phyloP scores from a whole-genome alignment of 37 sponge, comb jelly and placozoan genomes.

The Diacarnus erythraeanus region DNA sequence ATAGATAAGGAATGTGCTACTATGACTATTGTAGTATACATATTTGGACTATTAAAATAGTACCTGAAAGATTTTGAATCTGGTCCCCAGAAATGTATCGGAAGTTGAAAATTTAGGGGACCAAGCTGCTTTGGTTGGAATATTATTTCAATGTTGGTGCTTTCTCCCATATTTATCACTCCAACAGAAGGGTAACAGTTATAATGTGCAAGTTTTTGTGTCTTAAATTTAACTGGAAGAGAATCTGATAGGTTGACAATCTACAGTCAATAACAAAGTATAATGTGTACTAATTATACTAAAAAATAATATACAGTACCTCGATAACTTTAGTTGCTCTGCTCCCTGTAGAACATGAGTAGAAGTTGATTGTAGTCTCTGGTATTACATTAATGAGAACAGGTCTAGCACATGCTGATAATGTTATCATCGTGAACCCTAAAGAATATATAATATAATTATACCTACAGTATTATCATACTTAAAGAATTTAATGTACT shows the following conservation, averaged over 20 bases:
- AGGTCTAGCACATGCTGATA: slow-evolving; percentile 51
- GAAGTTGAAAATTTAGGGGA: slow-evolving; percentile 26
- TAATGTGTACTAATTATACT: neutral
- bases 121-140: slow-evolving; percentile 69
- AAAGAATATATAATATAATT: neutral
- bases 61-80: neutral
- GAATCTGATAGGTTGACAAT: slow-evolving; percentile 44
- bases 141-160: neutral
- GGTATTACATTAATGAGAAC: slow-evolving; percentile 31
- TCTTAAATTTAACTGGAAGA: slow-evolving; percentile 47
- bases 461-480: too few relatives aligned
- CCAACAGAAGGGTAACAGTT: slow-evolving; percentile 42
- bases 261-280: neutral
- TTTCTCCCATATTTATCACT: slow-evolving; percentile 21
- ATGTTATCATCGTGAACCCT: slow-evolving; percentile 26
- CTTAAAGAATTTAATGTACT: too few relatives aligned
- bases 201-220: slow-evolving; percentile 50
- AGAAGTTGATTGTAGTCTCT: slow-evolving; percentile 30
- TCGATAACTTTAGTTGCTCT: neutral
- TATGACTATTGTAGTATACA: too few relatives aligned
- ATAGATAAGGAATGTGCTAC: too few relatives aligned
- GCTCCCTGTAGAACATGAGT: slow-evolving; percentile 2
- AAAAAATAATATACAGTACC: neutral
- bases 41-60: too few relatives aligned
- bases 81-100: slow-evolving; percentile 32